Evolutionary conservation across 2,888 invertebrate species (phyloP), one percentile per base, ranked within the genome.

Genomic region (Patella pellucida): DNA sequence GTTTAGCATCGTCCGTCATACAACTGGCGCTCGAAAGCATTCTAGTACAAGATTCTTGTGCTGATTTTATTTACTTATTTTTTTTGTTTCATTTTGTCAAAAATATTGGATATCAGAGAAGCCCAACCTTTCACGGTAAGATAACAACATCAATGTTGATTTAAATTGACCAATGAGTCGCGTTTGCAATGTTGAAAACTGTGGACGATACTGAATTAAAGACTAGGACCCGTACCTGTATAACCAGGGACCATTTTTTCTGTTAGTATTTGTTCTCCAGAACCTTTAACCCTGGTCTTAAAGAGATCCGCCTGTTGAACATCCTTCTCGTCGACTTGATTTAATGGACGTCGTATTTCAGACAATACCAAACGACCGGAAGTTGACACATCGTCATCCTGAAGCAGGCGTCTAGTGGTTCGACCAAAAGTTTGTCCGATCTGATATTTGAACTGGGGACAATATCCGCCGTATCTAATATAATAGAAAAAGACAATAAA

Each of bases 401-500:
- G 73, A 51, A 89, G 78, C 41, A 88, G 81, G 19, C 77, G 78
- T 19, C 82, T 82, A 9, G 89, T 88, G 1, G 87, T 88, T 50
- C 81, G 83, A 9, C 89, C 89, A 73, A 87, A 89, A 3, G 89
- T 89, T 69, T 89, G 83, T 0, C 89, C 89, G n/a, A 86, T 85
- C 74, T 85, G 82, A 78, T 86, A 89, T 78, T 88, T 88, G 79
- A 88, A 87, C 76, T 89, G 88, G 3, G 89, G 88, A 81, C 89
- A 89, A 62, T 85, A 89, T 4, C 89, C 89, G 3, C 87, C 87
- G 79, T 89, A 89, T 41, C 88, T 86, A 78, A n/a, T 81, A 41
- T 41, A 41, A 41, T 41, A 41, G 41, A 41, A 41, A 41, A 41
- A 41, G 41, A 41, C 41, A 41, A 41, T 41, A 41, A 41, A 41